Percentiles rank a stretch among this genome's conserved stretches.
Conservation (phyloP, 2,888 invertebrate genomes). For the Caenorhabditis sp. region DNA sequence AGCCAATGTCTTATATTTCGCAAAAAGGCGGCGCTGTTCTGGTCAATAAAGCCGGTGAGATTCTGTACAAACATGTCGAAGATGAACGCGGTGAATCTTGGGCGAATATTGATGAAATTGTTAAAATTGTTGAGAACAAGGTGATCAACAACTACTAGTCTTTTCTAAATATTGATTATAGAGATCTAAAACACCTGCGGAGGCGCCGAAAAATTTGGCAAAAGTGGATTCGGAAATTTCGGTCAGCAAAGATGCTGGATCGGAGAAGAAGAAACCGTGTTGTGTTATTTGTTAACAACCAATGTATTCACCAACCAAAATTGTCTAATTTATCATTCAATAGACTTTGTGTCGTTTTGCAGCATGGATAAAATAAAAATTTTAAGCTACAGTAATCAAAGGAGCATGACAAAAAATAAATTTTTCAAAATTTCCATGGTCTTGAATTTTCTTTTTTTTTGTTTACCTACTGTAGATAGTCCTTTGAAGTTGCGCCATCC, state of each 20-base stretch:
- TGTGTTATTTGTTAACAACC: conserved; percentile 36
- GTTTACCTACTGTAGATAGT: too few species aligned
- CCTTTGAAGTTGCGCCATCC: too few species aligned
- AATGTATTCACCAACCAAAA: background rate
- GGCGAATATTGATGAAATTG: conserved; percentile 46
- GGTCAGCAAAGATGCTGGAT: conserved; percentile 19
- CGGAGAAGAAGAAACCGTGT: conserved; percentile 44
- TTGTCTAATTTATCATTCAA: background rate
- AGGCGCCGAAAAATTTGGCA: conserved; percentile 20
- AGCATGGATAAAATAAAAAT: too few species aligned
- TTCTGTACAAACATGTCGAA: conserved; percentile 48
- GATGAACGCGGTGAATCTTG: conserved; percentile 36
- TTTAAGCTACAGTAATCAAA: too few species aligned
- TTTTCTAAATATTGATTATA: conserved; percentile 10
- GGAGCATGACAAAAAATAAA: too few species aligned
- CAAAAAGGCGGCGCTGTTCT: conserved; percentile 48
- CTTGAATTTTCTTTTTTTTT: too few species aligned
- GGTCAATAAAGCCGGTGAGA: conserved; percentile 43
- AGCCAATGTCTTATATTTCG: conserved; percentile 31
- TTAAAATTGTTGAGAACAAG: conserved; percentile 30
- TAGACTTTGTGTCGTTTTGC: background rate
- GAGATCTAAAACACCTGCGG: conserved; percentile 1
- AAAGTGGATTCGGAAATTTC: conserved; percentile 53
- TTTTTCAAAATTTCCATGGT: too few species aligned
- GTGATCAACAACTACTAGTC: conserved; percentile 8